phyloP scores from a whole-genome alignment of 1,140 invertebrate genomes.

The Monochamus saltuarius region DNA sequence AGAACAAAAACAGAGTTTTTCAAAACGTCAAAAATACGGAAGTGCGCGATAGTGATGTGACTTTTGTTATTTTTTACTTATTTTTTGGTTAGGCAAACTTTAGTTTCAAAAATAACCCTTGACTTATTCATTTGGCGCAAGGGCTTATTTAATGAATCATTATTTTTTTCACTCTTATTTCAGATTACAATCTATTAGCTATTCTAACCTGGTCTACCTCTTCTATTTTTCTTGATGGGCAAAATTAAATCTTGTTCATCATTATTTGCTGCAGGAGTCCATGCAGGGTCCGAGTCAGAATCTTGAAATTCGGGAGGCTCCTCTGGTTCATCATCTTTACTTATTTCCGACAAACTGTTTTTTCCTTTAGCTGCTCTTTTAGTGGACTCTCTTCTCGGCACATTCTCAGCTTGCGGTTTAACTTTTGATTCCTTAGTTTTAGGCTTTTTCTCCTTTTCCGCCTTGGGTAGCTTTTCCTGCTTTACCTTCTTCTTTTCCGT shows the following conservation, averaged over 20 bases:
- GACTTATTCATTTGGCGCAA: too few relatives aligned
- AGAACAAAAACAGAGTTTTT: too few relatives aligned
- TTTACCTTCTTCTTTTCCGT: conserved; percentile 53
- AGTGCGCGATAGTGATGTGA: too few relatives aligned
- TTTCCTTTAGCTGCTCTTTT: conserved; percentile 68
- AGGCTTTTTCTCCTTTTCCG: conserved; percentile 25
- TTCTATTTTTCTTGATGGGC: conserved; percentile 29
- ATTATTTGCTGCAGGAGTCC: conserved; percentile 66
- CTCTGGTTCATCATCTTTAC: conserved; percentile 54
- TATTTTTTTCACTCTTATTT: neutral
- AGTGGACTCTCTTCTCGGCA: conserved; percentile 62
- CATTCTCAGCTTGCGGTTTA: conserved; percentile 24
- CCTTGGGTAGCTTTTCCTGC: conserved; percentile 20
- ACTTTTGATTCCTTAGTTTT: conserved; percentile 20
- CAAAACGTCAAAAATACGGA: too few relatives aligned
- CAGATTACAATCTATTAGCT: neutral
- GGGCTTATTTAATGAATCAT: too few relatives aligned
- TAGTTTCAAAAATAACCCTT: too few relatives aligned
- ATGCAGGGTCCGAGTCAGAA: conserved; percentile 72
- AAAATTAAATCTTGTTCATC: conserved; percentile 39
- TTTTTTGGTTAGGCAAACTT: too few relatives aligned
- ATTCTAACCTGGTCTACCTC: conserved; percentile 25
- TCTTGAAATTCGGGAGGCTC: conserved; percentile 59
- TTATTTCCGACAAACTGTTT: conserved; percentile 53
- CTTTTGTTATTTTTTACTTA: too few relatives aligned